phyloP scores from a whole-genome alignment of 2,797 vertebrate genomes.

The Danio aesculapii region DNA sequence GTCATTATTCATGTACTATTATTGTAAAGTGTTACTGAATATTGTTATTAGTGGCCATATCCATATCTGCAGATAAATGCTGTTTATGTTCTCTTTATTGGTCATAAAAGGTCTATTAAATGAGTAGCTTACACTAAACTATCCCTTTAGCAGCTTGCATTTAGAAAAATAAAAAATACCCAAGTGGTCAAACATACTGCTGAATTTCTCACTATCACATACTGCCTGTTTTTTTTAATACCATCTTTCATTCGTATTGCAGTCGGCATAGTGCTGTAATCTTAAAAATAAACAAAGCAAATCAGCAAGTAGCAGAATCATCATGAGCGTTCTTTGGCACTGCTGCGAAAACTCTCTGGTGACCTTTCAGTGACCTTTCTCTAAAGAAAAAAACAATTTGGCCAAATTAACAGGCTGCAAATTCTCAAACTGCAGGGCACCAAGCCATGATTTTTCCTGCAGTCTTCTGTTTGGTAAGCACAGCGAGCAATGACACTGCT shows the following conservation, averaged over 20 bases:
- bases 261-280: neutral
- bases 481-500: conserved; percentile 18
- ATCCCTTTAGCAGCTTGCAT: neutral
- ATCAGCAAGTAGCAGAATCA: neutral
- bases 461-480: conserved; percentile 27
- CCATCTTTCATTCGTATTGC: neutral
- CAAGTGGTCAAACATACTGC: neutral
- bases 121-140: no score
- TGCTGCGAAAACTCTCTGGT: neutral
- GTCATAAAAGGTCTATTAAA: no score
- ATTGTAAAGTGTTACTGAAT: no score
- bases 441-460: conserved; percentile 17
- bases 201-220: neutral
- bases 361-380: conserved; percentile 33
- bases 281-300: conserved; percentile 25
- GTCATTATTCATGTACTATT: no score
- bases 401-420: conserved; percentile 28
- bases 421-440: conserved; percentile 29
- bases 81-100: no score
- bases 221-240: neutral
- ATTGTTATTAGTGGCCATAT: no score
- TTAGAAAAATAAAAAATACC: neutral
- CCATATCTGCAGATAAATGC: no score
- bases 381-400: conserved; percentile 16
- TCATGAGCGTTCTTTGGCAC: conserved; percentile 23